Evolutionary conservation across 2,113 vertebrate genomes (phyloP).

Genomic region (Solenodon paradoxus): DNA sequence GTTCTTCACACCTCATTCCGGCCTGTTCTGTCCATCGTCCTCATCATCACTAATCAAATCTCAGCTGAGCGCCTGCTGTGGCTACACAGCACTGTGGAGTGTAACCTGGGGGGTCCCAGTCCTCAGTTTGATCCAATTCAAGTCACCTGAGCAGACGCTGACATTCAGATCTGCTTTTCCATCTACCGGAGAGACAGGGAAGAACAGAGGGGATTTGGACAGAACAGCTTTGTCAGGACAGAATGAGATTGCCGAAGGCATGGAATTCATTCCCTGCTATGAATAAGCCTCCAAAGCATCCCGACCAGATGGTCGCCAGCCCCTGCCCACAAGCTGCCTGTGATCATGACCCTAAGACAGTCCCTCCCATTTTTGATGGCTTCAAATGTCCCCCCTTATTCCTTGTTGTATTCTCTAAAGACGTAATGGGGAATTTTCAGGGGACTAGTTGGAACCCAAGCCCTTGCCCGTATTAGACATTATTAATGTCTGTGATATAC

Average conservation of each 20-base stretch:
- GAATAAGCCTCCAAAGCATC: background rate
- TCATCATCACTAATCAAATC: background rate
- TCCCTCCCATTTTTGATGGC: rapidly evolving
- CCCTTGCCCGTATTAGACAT: rapidly evolving
- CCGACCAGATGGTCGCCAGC: background rate
- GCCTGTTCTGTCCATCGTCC: background rate
- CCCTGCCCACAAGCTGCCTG: background rate
- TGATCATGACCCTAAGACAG: too few relatives aligned
- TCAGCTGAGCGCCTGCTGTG: background rate
- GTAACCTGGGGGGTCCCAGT: background rate
- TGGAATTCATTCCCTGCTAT: background rate
- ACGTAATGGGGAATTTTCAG: rapidly evolving
- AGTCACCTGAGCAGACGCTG: rapidly evolving
- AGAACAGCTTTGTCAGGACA: rapidly evolving
- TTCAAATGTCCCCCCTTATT: background rate
- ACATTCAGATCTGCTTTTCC: background rate
- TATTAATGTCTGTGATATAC: background rate
- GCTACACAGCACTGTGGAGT: background rate
- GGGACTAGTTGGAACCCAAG: background rate
- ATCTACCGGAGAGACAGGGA: background rate
- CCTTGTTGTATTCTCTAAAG: background rate
- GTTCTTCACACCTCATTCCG: background rate
- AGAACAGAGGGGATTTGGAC: background rate
- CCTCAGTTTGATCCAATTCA: background rate
- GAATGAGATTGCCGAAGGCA: background rate